Base-by-base conservation (phyloP, 2,797 vertebrate species). In the Cyclopterus lumpus region DNA sequence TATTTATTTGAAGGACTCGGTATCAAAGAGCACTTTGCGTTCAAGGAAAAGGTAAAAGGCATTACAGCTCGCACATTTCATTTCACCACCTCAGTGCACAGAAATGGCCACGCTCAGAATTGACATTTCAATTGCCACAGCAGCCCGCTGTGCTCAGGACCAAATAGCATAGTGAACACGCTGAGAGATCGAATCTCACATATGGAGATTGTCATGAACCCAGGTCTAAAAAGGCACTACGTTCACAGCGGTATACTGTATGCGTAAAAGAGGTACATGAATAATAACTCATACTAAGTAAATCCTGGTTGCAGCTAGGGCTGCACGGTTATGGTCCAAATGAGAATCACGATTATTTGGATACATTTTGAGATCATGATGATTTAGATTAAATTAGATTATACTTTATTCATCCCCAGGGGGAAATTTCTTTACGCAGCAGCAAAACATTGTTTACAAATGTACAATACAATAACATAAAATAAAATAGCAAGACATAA, bases 1-100 rank as follows among this genome's bases (percentile, higher is more conserved):
- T 69, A n/a, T 30, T 64, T 48, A n/a, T 66, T 77, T 67, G 18
- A 83, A 54, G 51, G 12, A 34, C 26, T 73, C 51, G 34, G 30
- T 75, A 38, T 49, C 20, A 38, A 34, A 57, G 34, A 54, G 53
- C 30, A n/a, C 1, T 63, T 20, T 46, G 16, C 15, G 63, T 42
- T 15, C 1, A 18, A 62, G 57, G 53, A 20, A 60, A n/a, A 46
- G 46, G n/a, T n/a, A 18, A 62, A 53, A 58, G 22, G 63, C 32
- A 49, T 53, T 22, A 53, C 57, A 69, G 79, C 71, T 62, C 38
- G 73, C 78, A 74, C 64, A 69, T 67, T 66, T 73, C 22, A 65
- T 75, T 63, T 57, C 49, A 77, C 22, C 26, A 2, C 48, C 73
- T 82, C 30, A 63, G 48, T 32, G 16, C 26, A 67, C 64, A 65